phyloP scores from a whole-genome alignment of 2,113 vertebrate species.

The Chiloscyllium plagiosum region DNA sequence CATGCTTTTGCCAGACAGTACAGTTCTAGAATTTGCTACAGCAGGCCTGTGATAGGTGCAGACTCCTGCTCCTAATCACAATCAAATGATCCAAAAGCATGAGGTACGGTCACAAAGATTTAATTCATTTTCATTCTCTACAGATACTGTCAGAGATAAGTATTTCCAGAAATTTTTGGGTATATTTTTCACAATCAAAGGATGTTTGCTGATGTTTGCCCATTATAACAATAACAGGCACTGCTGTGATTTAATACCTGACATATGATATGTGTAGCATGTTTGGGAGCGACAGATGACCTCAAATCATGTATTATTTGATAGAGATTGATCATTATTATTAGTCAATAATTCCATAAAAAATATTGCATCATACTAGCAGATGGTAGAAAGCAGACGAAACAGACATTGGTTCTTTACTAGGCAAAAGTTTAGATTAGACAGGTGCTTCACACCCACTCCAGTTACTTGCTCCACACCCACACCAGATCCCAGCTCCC shows the following conservation, averaged over 20 bases:
- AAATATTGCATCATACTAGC: neutral
- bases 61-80: neutral
- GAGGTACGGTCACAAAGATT: too few relatives aligned
- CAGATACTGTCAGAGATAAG: too few relatives aligned
- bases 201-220: neutral
- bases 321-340: neutral
- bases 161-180: too few relatives aligned
- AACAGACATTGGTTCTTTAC: neutral
- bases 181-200: neutral
- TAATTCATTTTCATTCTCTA: too few relatives aligned
- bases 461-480: too few relatives aligned
- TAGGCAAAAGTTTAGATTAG: too few relatives aligned
- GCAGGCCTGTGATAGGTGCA: neutral
- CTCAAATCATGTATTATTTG: neutral
- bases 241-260: neutral
- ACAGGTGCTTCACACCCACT: too few relatives aligned
- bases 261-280: neutral
- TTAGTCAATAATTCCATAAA: neutral
- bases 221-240: neutral
- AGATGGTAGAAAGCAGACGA: neutral
- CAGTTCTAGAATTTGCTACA: neutral
- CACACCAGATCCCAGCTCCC: too few relatives aligned
- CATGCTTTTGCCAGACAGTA: neutral
- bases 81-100: too few relatives aligned
- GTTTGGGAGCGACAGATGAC: neutral